phyloP scores from a whole-genome alignment of 1,140 invertebrate genomes.

The Battus philenor region DNA sequence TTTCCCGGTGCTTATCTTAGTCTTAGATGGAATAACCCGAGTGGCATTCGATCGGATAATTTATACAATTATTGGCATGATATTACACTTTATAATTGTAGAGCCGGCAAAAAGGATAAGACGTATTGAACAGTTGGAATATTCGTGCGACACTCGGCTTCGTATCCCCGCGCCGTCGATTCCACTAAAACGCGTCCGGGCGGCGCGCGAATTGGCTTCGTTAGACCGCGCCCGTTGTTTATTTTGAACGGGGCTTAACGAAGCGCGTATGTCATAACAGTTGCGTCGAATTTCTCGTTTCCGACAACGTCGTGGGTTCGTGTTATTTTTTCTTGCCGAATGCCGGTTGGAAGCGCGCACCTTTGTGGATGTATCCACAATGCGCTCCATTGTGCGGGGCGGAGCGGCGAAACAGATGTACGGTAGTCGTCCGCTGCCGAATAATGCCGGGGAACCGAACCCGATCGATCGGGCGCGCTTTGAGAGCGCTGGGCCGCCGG shows the following conservation, averaged over 20 bases:
- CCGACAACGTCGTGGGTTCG: constrained; percentile 41
- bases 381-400: constrained; percentile 63
- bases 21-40: too few species aligned
- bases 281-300: constrained; percentile 65
- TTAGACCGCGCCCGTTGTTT: constrained; percentile 46
- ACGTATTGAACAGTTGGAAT: too few species aligned
- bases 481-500: constrained; percentile 21
- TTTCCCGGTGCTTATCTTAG: too few species aligned
- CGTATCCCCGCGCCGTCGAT: too few species aligned
- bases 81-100: too few species aligned
- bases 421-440: constrained; percentile 48
- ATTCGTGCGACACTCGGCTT: too few species aligned
- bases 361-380: constrained; percentile 67
- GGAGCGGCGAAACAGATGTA: constrained; percentile 70
- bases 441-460: constrained; percentile 61
- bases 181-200: too few species aligned
- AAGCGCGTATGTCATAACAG: constrained; percentile 71
- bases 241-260: constrained; percentile 62
- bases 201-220: constrained; percentile 46
- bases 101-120: too few species aligned
- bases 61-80: too few species aligned
- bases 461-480: constrained; percentile 57
- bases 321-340: constrained; percentile 65
- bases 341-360: constrained; percentile 49
- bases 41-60: too few species aligned